These are phyloP conservation scores for Cataglyphis hispanica DNA, from an alignment of 1,140 invertebrate genomes.

Conservation along the genomic window DNA sequence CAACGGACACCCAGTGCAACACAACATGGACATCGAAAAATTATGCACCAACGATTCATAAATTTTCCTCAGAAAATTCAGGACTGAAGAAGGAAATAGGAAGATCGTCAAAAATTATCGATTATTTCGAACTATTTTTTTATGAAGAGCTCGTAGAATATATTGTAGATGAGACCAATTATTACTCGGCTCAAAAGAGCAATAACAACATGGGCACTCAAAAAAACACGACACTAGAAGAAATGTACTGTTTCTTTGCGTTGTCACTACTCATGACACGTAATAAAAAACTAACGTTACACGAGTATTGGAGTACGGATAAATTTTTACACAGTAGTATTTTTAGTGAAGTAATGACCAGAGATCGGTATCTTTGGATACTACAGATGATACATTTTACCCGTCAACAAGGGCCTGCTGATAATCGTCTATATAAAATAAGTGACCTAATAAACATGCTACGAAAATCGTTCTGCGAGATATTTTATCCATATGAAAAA, in stretches of 20 bases:
- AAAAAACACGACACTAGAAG: conserved; percentile 11
- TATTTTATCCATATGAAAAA: no score
- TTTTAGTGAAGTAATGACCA: conserved; percentile 67
- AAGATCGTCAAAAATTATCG: conserved; percentile 9
- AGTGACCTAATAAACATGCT: no score
- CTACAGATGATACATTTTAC: conserved; percentile 64
- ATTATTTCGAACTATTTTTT: conserved; percentile 31
- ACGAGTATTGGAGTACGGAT: conserved; percentile 70
- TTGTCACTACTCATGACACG: conserved; percentile 24
- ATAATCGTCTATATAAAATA: no score
- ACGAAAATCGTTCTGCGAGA: no score
- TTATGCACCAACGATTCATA: conserved; percentile 13
- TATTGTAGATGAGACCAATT: conserved; percentile 40
- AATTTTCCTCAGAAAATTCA: conserved; percentile 12
- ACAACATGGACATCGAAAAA: conserved; percentile 16
- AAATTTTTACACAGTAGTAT: conserved; percentile 54
- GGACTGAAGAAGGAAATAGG: not conserved
- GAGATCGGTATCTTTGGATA: conserved; percentile 55
- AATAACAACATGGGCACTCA: conserved; percentile 29
- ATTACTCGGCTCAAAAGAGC: conserved; percentile 23
- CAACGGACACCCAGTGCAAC: not conserved
- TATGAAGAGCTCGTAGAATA: conserved; percentile 14
- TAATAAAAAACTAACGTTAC: conserved; percentile 21
- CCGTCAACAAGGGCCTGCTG: conserved; percentile 41
- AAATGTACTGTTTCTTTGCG: conserved; percentile 44